A percentile compares a stretch with the other conserved stretches of the same genome.
Evolutionary conservation across 92 coral and sea anemone genomes (phyloP).

Genomic region (Meandrina meandrites): DNA sequence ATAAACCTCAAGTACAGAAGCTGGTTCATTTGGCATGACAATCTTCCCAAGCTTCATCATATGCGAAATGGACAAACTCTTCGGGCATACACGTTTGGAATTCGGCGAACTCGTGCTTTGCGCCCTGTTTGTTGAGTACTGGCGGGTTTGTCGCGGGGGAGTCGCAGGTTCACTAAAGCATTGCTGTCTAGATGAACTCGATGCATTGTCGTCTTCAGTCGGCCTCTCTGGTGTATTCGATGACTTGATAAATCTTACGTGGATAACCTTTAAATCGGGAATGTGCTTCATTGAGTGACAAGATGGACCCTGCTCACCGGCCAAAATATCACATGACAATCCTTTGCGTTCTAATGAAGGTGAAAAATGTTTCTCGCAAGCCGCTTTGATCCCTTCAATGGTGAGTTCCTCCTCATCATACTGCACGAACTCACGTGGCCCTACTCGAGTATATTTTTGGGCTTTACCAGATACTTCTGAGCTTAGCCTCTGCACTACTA

Average conservation of each 20-base stretch:
- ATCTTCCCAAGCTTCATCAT: constrained; percentile 40
- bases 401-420: constrained; percentile 38
- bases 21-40: constrained; percentile 27
- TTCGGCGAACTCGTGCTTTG: constrained; percentile 24
- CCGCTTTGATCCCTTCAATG: constrained; percentile 31
- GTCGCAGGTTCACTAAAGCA: constrained; percentile 16
- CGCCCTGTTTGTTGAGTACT: constrained; percentile 9
- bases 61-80: constrained; percentile 36
- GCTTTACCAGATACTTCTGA: constrained; percentile 29
- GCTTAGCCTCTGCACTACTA: constrained; percentile 46
- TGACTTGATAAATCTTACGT: not conserved
- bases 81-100: constrained; percentile 17
- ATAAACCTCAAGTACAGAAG: constrained; percentile 26
- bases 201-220: too few relatives aligned
- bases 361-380: constrained; percentile 46
- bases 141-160: constrained; percentile 13
- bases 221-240: not conserved
- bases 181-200: not conserved
- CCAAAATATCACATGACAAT: constrained; percentile 36
- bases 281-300: too few relatives aligned
- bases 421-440: constrained; percentile 47
- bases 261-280: not conserved
- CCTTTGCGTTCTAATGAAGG: constrained; percentile 14
- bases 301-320: constrained; percentile 47
- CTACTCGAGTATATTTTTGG: too few relatives aligned